Evolutionary conservation across 1,140 invertebrate species (phyloP), one percentile per base, ranked within the genome.

Genomic region (Drosophila pallidifrons): DNA sequence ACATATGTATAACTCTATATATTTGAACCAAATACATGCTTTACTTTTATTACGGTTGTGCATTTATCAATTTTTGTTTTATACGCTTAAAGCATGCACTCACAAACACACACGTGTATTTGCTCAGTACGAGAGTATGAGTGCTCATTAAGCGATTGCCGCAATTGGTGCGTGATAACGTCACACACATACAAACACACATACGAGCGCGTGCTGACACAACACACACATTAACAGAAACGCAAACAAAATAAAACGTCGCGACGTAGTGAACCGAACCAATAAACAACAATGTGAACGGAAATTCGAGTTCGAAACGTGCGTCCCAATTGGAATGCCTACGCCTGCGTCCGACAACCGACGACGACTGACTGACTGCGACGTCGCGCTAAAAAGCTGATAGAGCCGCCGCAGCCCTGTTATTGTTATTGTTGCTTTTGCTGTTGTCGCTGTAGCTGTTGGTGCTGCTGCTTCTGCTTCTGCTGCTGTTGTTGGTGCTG

Each of bases 311-410:
- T 69, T 81, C 73, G 80, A 87, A 77, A 61, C 64, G 65, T 73
- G 75, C 75, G 71, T 80, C 45, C 70, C 77, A 75, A 77, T 83
- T 82, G 81, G 80, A 89, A 89, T 79, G 69, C 74, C 68, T 79
- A 79, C 74, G 77, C 77, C 77, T 79, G 77, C 77, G 72, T 81
- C 73, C 75, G 76, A 77, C 81, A 80, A 75, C 81, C 77, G 83
- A 87, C 82, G 63, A 88, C 79, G 83, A 87, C 80, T 87, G 82
- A 87, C 82, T 75, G 79, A 88, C 77, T 67, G 67, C 82, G 82
- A 69, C 73, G 70, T 69, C 81, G 81, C 60, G 72, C 54, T 64
- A 80, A 88, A 88, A 81, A 83, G 87, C 85, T 81, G 83, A 88
- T 88, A 86, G 85, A 88, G 85, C 66, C 72, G 25, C 58, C 72